These are phyloP conservation scores for Aphis craccivora DNA, from an alignment of 1,140 invertebrate species.

Conservation along the genomic window DNA sequence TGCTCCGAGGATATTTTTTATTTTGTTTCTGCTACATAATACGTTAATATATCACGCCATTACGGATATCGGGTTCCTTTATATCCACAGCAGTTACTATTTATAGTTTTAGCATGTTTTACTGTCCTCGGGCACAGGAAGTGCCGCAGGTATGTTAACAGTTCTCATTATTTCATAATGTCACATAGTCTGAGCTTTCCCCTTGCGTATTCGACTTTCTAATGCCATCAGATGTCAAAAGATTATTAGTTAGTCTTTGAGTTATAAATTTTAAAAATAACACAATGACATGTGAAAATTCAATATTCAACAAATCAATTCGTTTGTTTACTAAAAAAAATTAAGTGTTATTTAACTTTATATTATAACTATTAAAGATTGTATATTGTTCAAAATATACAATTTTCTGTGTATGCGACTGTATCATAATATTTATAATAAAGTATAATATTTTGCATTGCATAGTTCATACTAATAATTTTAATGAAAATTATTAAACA, in stretches of 20 bases:
- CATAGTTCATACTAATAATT: not conserved
- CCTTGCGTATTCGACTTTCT: slow-evolving; percentile 51
- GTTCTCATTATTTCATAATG: slow-evolving; percentile 48
- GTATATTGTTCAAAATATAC: not conserved
- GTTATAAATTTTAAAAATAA: slow-evolving; percentile 20
- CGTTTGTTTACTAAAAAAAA: not conserved
- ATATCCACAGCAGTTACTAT: not conserved
- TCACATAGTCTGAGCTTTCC: slow-evolving; percentile 46
- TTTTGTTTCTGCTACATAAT: not conserved
- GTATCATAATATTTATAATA: not conserved
- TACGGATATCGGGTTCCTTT: not conserved
- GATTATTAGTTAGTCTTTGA: not conserved
- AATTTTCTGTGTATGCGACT: not conserved
- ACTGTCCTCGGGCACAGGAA: slow-evolving; percentile 29
- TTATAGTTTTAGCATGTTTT: slow-evolving; percentile 5
- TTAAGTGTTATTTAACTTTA: not conserved
- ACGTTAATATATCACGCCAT: not conserved
- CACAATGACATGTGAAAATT: not conserved
- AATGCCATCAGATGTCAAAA: slow-evolving; percentile 51
- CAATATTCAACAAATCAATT: not conserved
- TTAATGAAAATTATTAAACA: not conserved
- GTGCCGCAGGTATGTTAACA: slow-evolving; percentile 33
- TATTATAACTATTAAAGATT: not conserved
- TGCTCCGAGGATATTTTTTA: not conserved
- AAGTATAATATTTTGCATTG: not conserved